Evolutionary conservation across 2,113 vertebrate species (phyloP), one percentile per base, ranked within the genome.

Genomic region (Paradoxurus hermaphroditus): DNA sequence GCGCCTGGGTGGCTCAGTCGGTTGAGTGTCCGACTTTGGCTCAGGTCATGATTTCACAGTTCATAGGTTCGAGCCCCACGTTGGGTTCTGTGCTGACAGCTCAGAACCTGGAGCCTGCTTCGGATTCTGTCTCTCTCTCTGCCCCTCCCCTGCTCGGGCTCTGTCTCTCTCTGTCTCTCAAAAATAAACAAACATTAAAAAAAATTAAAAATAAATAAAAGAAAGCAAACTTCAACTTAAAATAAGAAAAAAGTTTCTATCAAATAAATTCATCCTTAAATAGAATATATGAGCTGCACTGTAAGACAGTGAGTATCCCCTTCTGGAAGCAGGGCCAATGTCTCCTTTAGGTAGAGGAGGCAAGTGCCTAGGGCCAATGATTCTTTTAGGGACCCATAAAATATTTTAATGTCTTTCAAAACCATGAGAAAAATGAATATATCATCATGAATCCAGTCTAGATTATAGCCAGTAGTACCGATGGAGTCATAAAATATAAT

Each of bases 341-440:
- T 86, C 82, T 77, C 49, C 31, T 25, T 23, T 39, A 86, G 34
- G 27, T n/a, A 56, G 12, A 56, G 9, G 29, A 90, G 15, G 25
- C 72, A 68, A 70, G 31, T 27, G 1, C 3, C 41, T 67, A 16
- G 72, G 34, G 12, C 36, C 16, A 18, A 13, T 41, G 23, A 36
- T 23, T 65, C 18, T 44, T 87, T 59, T 65, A 44, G 18, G 46
- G 23, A 4, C 36, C 27, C 7, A n/a, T 1, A 41, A 39, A 97
- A 94, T 44, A 53, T 94, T 85, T 44, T 88, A 25, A 63, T 67
- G 85, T 92, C 11, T 92, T 72, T 90, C 89, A 95, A 51, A 95
- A 86, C 53, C 34, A 85, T 39, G 70, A 94, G 46, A 77, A 86
- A 95, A 62, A 91, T 91, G 65, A 91, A 63, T 81, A 79, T 39